Evolutionary conservation across 2,888 invertebrate genomes (phyloP).

Genomic region (Mystacides longicornis): DNA sequence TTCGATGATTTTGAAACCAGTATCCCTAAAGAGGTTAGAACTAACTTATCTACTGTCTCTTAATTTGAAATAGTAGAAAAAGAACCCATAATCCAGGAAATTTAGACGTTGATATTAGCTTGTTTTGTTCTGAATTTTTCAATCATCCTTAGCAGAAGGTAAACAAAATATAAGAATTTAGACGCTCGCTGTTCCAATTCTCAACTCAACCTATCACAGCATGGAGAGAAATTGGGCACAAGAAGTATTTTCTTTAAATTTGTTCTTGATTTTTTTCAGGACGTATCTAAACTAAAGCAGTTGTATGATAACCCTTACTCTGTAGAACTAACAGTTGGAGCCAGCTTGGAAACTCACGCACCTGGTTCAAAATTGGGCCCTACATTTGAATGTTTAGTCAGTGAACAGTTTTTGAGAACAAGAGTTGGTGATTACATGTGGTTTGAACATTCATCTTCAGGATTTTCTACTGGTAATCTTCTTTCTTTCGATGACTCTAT

Average conservation of each 20-base stretch:
- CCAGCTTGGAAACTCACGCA: conserved; percentile 55
- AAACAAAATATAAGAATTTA: too few species aligned
- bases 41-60: too few species aligned
- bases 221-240: too few species aligned
- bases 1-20: conserved; percentile 49
- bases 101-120: too few species aligned
- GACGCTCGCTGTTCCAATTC: too few species aligned
- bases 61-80: too few species aligned
- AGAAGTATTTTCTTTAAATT: too few species aligned
- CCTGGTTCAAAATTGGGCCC: conserved; percentile 60
- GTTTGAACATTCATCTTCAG: conserved; percentile 45
- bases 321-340: conserved; percentile 64
- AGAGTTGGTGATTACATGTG: conserved; percentile 66
- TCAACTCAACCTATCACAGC: too few species aligned
- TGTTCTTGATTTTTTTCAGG: conserved; percentile 35
- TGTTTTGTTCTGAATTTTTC: too few species aligned
- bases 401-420: conserved; percentile 60
- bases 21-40: conserved; percentile 41
- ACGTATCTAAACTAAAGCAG: conserved; percentile 45
- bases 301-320: conserved; percentile 59
- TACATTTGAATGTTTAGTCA: conserved; percentile 63
- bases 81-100: too few species aligned
- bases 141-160: too few species aligned
- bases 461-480: conserved; percentile 18
- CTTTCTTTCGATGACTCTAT: too few species aligned